Evolutionary conservation across 2,113 vertebrate genomes (phyloP), one percentile per base, ranked within the genome.

Genomic region (Chloroceryle aenea): DNA sequence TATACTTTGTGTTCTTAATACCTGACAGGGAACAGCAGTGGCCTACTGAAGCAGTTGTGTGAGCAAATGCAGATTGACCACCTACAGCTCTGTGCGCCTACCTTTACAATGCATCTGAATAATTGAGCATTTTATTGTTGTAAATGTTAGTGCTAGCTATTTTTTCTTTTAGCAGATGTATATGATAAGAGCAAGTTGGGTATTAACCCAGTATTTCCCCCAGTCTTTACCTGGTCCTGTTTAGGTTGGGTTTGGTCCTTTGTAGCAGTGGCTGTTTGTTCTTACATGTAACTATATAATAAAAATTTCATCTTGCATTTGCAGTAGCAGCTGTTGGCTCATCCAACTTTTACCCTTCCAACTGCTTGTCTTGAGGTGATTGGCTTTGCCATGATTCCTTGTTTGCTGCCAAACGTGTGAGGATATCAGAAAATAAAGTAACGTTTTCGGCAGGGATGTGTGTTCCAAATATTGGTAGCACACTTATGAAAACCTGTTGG

Each of bases 261-360:
- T 67, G n/a, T 62, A 56, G 30, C 30, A 67, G n/a, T 55, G 1
- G 2, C 42, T 48, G 5, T 9, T 76, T 71, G 52, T 71, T 58
- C n/a, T 42, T 74, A 48, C 6, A 34, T 0, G 0, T 50, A 69
- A 40, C 10, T 50, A 6, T 21, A 11, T 25, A 5, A 9, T 40
- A 43, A 66, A 73, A 83, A 45, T 7, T 53, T 61, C 25, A 63
- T 68, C 7, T 47, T 64, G 7, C 38, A 27, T 53, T 48, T 86
- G 14, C 14, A 83, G 9, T 19, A 45, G 1, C 15, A 79, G 16
- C 14, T 86, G 12, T 79, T 45, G 78, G 36, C 9, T 82, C 19
- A 4, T 67, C 14, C 20, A 68, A 4, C 30, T 30, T 68, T 18
- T 32, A 58, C 19, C 2, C 47, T 88, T 82, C n/a, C 14, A 58